Conservation (phyloP, 2,888 invertebrate genomes). For the Scaptomyza parva region DNA sequence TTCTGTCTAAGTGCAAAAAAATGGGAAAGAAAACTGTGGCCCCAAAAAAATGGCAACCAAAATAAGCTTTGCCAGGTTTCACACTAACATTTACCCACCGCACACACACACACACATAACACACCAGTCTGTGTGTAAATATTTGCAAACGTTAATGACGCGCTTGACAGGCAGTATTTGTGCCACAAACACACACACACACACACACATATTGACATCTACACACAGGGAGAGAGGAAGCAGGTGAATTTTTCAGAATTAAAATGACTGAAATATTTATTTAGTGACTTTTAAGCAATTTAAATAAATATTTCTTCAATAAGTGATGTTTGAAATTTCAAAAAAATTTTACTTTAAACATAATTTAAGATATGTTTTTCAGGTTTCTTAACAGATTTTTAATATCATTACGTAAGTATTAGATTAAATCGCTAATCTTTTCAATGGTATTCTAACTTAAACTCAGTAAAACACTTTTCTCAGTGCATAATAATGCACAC, state of each 20-base stretch:
- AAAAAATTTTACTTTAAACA: no score
- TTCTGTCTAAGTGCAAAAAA: conserved; percentile 32
- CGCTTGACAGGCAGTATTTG: conserved; percentile 45
- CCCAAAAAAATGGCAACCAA: conserved; percentile 62
- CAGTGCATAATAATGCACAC: conserved; percentile 1
- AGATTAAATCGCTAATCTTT: no score
- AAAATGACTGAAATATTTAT: no score
- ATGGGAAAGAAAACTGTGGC: conserved; percentile 22
- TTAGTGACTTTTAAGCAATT: no score
- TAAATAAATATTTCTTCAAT: no score
- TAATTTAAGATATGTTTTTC: no score
- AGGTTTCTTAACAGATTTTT: no score
- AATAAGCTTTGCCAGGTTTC: conserved; percentile 51
- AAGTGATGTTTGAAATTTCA: no score
- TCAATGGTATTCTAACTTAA: no score
- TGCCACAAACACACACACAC: conserved; percentile 9
- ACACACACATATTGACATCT: background rate
- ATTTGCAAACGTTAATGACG: conserved; percentile 74
- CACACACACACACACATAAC: conserved; percentile 16
- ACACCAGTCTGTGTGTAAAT: conserved; percentile 53
- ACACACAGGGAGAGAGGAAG: background rate
- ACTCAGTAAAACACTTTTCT: background rate
- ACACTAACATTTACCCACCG: conserved; percentile 40
- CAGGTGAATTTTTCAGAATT: no score
- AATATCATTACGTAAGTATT: no score